Conservation (phyloP, 2,888 invertebrate species). For the Andrena dorsata region DNA sequence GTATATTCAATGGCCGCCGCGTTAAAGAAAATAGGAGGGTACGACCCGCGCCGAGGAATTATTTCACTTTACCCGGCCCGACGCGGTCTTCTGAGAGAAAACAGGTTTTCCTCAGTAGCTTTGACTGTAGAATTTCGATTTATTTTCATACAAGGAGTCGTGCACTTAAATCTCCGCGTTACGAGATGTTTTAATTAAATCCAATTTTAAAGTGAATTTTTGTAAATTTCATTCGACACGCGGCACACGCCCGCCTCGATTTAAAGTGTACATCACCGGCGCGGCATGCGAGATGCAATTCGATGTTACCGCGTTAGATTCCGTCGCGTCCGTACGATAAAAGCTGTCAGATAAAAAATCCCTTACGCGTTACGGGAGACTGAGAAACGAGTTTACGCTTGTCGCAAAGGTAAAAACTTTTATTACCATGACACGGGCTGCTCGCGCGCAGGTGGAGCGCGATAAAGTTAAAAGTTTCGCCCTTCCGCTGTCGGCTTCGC, state of each 20-base stretch:
- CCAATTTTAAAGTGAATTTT: too few relatives aligned
- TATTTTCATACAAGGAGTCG: too few relatives aligned
- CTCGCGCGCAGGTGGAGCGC: slow-evolving; percentile 3
- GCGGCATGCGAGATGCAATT: neutral
- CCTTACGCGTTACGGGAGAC: slow-evolving; percentile 25
- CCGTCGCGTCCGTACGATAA: slow-evolving; percentile 13
- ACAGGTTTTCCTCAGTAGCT: neutral
- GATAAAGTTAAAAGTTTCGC: slow-evolving; percentile 45
- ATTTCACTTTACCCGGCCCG: neutral
- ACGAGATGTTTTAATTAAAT: too few relatives aligned
- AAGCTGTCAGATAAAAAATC: slow-evolving; percentile 28
- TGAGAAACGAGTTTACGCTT: slow-evolving; percentile 36
- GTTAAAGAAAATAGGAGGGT: neutral
- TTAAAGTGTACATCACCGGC: neutral
- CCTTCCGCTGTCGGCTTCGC: neutral
- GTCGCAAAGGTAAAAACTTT: slow-evolving; percentile 47
- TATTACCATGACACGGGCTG: slow-evolving; percentile 36
- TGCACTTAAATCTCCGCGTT: too few relatives aligned
- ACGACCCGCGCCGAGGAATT: neutral
- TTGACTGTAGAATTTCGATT: too few relatives aligned
- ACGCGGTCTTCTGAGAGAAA: too few relatives aligned
- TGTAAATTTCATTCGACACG: too few relatives aligned
- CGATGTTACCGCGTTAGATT: slow-evolving; percentile 15
- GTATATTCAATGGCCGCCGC: neutral
- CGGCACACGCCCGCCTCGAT: too few relatives aligned